phyloP scores from a whole-genome alignment of 1,140 invertebrate genomes.

The Acyrthosiphon pisum region DNA sequence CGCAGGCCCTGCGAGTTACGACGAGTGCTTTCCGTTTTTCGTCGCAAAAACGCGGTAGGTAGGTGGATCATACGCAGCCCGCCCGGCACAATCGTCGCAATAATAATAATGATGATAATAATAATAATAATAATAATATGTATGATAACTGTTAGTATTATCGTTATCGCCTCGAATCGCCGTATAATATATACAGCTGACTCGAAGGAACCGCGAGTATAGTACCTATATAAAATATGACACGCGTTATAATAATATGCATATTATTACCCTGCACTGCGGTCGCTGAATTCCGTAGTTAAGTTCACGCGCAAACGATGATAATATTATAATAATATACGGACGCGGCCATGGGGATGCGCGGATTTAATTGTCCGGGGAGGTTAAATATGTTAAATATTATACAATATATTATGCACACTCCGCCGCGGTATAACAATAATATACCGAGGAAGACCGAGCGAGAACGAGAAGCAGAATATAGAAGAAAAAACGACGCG shows the following conservation, averaged over 20 bases:
- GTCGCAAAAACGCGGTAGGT: conserved; percentile 1
- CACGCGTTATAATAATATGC: not conserved
- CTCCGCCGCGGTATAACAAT: not conserved
- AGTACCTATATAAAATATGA: not conserved
- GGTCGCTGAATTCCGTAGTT: not conserved
- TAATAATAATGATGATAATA: too few relatives aligned
- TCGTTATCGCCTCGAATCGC: not conserved
- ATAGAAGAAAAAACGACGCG: not conserved
- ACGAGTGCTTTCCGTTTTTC: not conserved
- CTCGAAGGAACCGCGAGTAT: not conserved
- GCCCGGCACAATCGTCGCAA: not conserved
- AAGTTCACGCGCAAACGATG: not conserved
- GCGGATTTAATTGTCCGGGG: not conserved
- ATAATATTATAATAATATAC: not conserved
- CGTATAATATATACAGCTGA: not conserved
- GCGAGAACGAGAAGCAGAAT: too few relatives aligned
- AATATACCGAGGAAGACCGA: not conserved
- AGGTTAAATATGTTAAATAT: not conserved
- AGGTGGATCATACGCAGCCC: not conserved
- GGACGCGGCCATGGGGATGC: not conserved
- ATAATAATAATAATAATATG: not conserved
- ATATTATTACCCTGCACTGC: not conserved
- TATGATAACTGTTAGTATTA: not conserved
- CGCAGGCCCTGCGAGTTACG: not conserved
- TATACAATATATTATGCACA: not conserved